phyloP scores from a whole-genome alignment of 2,888 invertebrate species.

The Scaptomyza reducta region DNA sequence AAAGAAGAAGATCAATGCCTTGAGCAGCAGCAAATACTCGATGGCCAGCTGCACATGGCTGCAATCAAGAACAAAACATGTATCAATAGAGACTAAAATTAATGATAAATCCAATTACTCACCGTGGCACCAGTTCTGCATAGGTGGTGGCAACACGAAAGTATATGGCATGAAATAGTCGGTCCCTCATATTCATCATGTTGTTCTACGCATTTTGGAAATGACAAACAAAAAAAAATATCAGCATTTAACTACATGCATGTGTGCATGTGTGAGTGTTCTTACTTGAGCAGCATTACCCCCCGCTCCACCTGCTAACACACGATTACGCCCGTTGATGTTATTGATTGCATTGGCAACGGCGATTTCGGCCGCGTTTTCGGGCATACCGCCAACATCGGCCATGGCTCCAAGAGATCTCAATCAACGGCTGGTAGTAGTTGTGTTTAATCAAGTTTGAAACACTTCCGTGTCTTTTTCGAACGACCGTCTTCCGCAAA shows the following conservation, averaged over 20 bases:
- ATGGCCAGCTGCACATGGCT: slow-evolving; percentile 81
- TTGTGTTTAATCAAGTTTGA: slow-evolving; percentile 42
- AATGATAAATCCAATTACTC: slow-evolving; percentile 83
- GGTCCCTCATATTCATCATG: slow-evolving; percentile 93
- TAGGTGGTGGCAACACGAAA: slow-evolving; percentile 96
- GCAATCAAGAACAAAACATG: slow-evolving; percentile 14
- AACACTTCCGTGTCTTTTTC: slow-evolving; percentile 62
- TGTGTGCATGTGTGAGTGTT: slow-evolving; percentile 1
- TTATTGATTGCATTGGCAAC: slow-evolving; percentile 78
- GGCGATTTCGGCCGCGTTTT: slow-evolving; percentile 67
- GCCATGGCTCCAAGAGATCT: slow-evolving; percentile 49
- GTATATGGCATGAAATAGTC: slow-evolving; percentile 97
- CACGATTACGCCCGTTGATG: slow-evolving; percentile 76
- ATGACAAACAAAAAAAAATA: slow-evolving; percentile 2
- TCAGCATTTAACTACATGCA: slow-evolving; percentile 26
- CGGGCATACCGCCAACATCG: slow-evolving; percentile 48
- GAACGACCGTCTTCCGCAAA: slow-evolving; percentile 55
- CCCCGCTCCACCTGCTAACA: slow-evolving; percentile 61
- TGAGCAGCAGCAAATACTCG: slow-evolving; percentile 83
- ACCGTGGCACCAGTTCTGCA: slow-evolving; percentile 94
- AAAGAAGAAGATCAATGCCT: slow-evolving; percentile 93
- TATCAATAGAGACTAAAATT: not conserved
- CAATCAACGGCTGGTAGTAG: slow-evolving; percentile 16
- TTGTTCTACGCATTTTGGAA: slow-evolving; percentile 86
- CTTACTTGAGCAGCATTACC: slow-evolving; percentile 57